Base-by-base conservation (phyloP, 2,888 invertebrate species). In the Bedellia somnulentella region DNA sequence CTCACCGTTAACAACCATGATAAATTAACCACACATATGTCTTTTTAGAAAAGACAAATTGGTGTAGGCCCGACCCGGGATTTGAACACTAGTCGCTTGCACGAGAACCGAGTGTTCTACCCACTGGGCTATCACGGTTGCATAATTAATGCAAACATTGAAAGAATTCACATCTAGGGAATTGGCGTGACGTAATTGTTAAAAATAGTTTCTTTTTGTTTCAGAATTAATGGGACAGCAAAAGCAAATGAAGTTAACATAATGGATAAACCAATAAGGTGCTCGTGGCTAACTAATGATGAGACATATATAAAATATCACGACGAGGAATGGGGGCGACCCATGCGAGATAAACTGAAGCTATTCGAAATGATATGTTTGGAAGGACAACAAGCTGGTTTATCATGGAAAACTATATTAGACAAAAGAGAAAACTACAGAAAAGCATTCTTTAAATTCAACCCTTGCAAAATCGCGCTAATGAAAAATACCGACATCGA, bases 361-460 rank as follows among this genome's bases (percentile, higher is more conserved):
- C 49, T 73, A 28, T 73, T 71, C 49, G 68, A 71, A 47, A 63
- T 70, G 58, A 34, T 73, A 24, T 70, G 71, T 32, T 49, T 73
- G 37, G 71, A 71, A 56, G 70, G 71, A 2, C 71, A 71, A 45
- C 71, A 73, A 49, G 70, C 71, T 16, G 71, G 71, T 2, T 43
- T 73, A 5, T 66, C 71, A 5, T 73, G 71, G 71, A 37, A 67
- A 34, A 70, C 67, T 30, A 52, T 73, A 34, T 40, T 71, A 18
- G 70, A 66, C 38, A 73, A 68, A 47, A 54, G 71, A 41, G 46
- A 59, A 3, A 47, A 47, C 29, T 73, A 71, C 32, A 46, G 52
- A 27, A 45, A 46, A 34, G 23, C 42, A 12, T 73, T 70, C 37
- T 41, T 40, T 35, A 43, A 57, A 16, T 73, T 73, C 42, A 39